Evolutionary conservation across 2,888 invertebrate species (phyloP).

Genomic region (Dendrolimus houi): DNA sequence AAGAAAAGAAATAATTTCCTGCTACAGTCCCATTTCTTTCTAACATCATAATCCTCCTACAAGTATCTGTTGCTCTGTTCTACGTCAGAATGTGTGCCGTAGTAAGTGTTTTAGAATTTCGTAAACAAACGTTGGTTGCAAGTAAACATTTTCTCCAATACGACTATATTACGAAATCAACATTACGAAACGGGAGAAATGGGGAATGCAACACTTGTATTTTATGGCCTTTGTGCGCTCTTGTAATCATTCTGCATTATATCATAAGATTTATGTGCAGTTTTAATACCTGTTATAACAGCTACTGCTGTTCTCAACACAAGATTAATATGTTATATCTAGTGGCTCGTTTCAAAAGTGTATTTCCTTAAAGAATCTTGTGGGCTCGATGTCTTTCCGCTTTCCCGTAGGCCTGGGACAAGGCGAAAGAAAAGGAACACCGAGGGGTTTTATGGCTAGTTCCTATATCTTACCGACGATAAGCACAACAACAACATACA

Average conservation of each 20-base stretch:
- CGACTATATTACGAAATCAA: neutral
- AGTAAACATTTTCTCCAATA: neutral
- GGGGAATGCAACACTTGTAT: neutral
- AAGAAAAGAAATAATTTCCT: neutral
- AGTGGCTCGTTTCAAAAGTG: too few species aligned
- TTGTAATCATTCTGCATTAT: neutral
- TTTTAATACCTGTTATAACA: neutral
- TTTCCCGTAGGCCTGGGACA: too few species aligned
- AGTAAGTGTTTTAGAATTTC: slow-evolving; percentile 10
- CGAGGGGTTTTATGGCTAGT: too few species aligned
- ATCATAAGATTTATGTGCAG: neutral
- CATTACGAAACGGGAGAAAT: neutral
- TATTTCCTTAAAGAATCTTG: too few species aligned
- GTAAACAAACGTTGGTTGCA: slow-evolving; percentile 6
- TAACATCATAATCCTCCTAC: neutral
- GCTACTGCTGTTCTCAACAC: too few species aligned
- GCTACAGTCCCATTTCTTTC: neutral
- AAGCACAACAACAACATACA: too few species aligned
- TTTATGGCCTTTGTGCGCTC: neutral
- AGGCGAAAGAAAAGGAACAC: too few species aligned
- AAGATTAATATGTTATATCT: too few species aligned
- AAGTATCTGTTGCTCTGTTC: slow-evolving; percentile 8
- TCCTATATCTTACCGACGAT: too few species aligned
- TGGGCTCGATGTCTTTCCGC: too few species aligned
- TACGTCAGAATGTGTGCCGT: slow-evolving; percentile 11